phyloP scores from a whole-genome alignment of 2,888 invertebrate species.

The Diachrysia chrysitis region DNA sequence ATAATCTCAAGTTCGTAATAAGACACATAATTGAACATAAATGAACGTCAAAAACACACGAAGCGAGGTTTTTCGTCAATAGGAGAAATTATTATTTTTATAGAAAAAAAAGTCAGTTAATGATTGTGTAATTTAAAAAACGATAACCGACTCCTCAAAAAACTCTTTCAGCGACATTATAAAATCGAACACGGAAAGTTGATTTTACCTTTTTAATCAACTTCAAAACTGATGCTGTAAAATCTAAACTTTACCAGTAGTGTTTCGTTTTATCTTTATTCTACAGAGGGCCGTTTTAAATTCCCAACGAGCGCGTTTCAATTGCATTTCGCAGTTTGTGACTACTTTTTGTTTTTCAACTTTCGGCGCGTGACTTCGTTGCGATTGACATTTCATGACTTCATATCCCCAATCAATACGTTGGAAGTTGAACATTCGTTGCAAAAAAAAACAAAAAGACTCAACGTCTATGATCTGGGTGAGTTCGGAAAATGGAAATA shows the following conservation, averaged over 20 bases:
- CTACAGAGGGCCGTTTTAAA: constrained; percentile 39
- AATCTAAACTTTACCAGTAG: constrained; percentile 41
- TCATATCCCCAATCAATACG: constrained; percentile 38
- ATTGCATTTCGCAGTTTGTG: constrained; percentile 52
- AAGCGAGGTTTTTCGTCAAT: no score
- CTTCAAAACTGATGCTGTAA: constrained; percentile 20
- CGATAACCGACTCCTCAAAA: constrained; percentile 8
- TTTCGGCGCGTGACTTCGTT: constrained; percentile 37
- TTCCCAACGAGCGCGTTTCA: constrained; percentile 52
- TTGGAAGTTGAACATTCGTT: constrained; percentile 20
- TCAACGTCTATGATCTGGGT: constrained; percentile 2
- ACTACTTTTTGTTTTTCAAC: constrained; percentile 46
- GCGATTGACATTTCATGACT: constrained; percentile 45
- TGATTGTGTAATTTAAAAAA: no score
- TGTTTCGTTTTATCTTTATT: constrained; percentile 54
- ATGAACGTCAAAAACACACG: no score
- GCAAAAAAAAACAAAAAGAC: constrained; percentile 22
- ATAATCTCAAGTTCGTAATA: not conserved
- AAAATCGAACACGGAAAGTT: constrained; percentile 17
- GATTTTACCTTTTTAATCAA: constrained; percentile 13
- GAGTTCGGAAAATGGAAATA: constrained; percentile 14
- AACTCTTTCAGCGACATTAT: no score
- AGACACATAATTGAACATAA: no score
- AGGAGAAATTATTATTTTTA: no score
- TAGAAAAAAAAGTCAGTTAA: no score